These are phyloP conservation scores for Sphaerophoria taeniata DNA, from an alignment of 2,888 invertebrate genomes.

Conservation along the genomic window DNA sequence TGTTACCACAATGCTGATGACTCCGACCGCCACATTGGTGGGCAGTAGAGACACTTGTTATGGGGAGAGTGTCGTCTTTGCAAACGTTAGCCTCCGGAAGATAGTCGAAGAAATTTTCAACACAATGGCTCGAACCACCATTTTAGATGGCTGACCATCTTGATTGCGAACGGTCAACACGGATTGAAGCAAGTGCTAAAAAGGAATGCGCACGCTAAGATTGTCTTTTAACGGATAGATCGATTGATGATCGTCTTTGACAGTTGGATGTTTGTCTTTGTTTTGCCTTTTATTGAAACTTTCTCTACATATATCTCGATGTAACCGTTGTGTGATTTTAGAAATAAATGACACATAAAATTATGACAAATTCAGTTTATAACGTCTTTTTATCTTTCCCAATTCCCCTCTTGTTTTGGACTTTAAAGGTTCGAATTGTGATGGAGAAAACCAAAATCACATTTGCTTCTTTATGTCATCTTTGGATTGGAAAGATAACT, in stretches of 20 bases:
- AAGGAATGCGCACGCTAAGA: conserved; percentile 72
- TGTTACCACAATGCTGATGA: conserved; percentile 58
- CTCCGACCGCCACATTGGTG: conserved; percentile 60
- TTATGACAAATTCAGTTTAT: conserved; percentile 62
- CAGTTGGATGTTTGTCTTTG: conserved; percentile 19
- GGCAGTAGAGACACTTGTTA: conserved; percentile 51
- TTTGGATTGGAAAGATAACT: conserved; percentile 22
- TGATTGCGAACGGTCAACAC: conserved; percentile 37
- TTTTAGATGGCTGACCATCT: conserved; percentile 74
- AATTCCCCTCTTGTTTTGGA: no score
- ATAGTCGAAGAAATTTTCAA: conserved; percentile 73
- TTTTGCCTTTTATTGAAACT: conserved; percentile 35
- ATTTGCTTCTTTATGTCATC: conserved; percentile 25
- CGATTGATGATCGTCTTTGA: conserved; percentile 55
- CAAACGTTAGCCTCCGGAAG: conserved; percentile 75
- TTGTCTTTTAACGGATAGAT: conserved; percentile 54
- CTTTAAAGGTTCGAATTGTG: conserved; percentile 17
- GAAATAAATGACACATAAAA: conserved; percentile 67
- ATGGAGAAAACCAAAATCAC: conserved; percentile 45
- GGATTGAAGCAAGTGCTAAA: conserved; percentile 68
- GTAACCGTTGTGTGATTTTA: conserved; percentile 20
- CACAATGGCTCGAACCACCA: conserved; percentile 71
- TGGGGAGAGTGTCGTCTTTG: conserved; percentile 72
- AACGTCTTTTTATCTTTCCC: no score
- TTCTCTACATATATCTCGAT: conserved; percentile 60